phyloP scores from a whole-genome alignment of 2,113 vertebrate genomes.

The Toxotes chatareus region DNA sequence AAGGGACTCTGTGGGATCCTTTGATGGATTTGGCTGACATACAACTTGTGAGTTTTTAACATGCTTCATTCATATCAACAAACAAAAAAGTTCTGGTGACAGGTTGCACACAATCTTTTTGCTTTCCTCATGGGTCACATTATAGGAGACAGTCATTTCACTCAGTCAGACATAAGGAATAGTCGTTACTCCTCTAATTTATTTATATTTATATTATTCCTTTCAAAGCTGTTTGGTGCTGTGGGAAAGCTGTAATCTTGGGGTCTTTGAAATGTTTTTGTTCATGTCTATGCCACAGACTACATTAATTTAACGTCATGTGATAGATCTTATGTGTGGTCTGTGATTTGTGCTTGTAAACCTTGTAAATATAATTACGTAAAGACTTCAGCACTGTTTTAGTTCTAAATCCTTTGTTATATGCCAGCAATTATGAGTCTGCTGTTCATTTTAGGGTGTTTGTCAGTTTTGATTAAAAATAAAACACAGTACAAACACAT shows the following conservation, averaged over 20 bases:
- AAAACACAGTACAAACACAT: not conserved
- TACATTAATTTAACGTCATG: slow-evolving; percentile 11
- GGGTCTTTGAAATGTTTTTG: not conserved
- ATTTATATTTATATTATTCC: slow-evolving; percentile 44
- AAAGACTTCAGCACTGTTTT: not conserved
- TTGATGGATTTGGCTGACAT: not conserved
- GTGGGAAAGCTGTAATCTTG: not conserved
- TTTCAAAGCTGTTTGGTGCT: slow-evolving; percentile 24
- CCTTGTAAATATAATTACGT: slow-evolving; percentile 51
- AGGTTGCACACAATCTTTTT: slow-evolving; percentile 16
- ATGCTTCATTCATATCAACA: not conserved
- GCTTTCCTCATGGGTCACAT: slow-evolving; percentile 24
- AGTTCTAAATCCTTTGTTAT: not conserved
- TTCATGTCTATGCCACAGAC: not conserved
- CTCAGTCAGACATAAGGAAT: slow-evolving; percentile 34
- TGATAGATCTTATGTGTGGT: not conserved
- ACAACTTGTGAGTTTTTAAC: not conserved
- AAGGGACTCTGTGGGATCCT: not conserved
- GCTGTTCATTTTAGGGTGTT: not conserved
- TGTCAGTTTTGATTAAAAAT: slow-evolving; percentile 25
- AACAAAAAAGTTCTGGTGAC: slow-evolving; percentile 23
- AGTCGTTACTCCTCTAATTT: slow-evolving; percentile 41
- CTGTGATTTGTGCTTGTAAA: slow-evolving; percentile 14
- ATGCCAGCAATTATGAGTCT: slow-evolving; percentile 15
- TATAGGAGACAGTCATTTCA: slow-evolving; percentile 49